Evolutionary conservation across 2,888 invertebrate genomes (phyloP), one percentile per base, ranked within the genome.

Genomic region (Leptura quadrifasciata): DNA sequence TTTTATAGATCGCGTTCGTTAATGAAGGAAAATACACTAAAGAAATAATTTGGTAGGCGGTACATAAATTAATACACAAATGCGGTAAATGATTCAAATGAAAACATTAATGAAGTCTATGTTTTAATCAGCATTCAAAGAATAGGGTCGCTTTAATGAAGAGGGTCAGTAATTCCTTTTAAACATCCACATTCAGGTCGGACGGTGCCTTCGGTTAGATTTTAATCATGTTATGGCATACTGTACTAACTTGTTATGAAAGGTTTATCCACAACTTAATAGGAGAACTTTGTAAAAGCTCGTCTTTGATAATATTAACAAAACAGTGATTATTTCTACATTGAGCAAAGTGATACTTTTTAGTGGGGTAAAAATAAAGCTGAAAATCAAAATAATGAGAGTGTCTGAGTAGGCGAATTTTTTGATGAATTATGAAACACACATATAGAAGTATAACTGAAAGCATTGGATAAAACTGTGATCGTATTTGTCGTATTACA

Each of bases 121-220:
- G 39, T 39, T 39, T 39, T 39, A 39, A 39, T 39, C 39, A 39
- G 39, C 39, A 39, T 39, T 39, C 39, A 39, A 39, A 39, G 39
- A 39, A 39, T 10, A 39, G 39, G 39, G 39, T 31, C 27, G 27
- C 27, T 31, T 31, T 31, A 31, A 31, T 31, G 27, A 31, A 6
- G 15, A 39, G 39, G 39, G 39, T 39, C 39, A 39, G 39, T 39
- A 39, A 39, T 39, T 39, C 39, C 39, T 3, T 39, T 39, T 39
- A 39, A 39, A 15, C 39, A 15, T 39, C 39, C 12, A 39, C 39
- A 39, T 39, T 39, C 1, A 15, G 39, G 39, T 2, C 12, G 39
- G 39, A 2, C 12, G 39, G 15, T 39, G 12, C 39, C 15, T 39
- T 39, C 8, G 12, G 39, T 39, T 39, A 39, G 2, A 39, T 39